Conservation (phyloP, 2,888 invertebrate species). For the Catocala fraxini region DNA sequence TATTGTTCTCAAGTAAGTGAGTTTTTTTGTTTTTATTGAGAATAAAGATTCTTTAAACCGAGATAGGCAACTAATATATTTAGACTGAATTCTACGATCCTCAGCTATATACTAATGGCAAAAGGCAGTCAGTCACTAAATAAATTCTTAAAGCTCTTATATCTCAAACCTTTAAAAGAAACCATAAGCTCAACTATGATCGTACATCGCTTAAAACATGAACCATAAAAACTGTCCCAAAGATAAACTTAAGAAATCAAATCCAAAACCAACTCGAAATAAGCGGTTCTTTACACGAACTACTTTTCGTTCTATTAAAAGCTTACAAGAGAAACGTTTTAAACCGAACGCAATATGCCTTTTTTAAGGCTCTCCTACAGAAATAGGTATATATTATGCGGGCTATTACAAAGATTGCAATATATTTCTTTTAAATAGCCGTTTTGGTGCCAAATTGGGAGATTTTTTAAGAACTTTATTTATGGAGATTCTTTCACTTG, state of each 20-base stretch:
- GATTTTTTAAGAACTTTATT: conserved; percentile 34
- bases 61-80: too few species aligned
- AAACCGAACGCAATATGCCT: conserved; percentile 36
- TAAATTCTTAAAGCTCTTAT: too few species aligned
- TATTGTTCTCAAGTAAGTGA: too few species aligned
- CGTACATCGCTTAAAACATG: background rate
- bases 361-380: conserved; percentile 13
- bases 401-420: conserved; percentile 49
- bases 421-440: conserved; percentile 53
- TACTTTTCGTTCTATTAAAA: conserved; percentile 44
- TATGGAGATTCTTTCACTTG: conserved; percentile 10
- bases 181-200: too few species aligned
- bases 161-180: too few species aligned
- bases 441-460: conserved; percentile 45
- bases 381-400: conserved; percentile 27
- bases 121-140: too few species aligned
- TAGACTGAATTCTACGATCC: too few species aligned
- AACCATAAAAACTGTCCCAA: background rate
- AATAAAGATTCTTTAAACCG: too few species aligned
- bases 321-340: conserved; percentile 54
- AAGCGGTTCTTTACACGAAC: conserved; percentile 37
- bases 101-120: too few species aligned
- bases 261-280: conserved; percentile 34
- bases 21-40: too few species aligned
- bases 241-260: conserved; percentile 35